Base-by-base conservation (phyloP, 92 coral and sea anemone genomes). In the Galaxea fascicularis region DNA sequence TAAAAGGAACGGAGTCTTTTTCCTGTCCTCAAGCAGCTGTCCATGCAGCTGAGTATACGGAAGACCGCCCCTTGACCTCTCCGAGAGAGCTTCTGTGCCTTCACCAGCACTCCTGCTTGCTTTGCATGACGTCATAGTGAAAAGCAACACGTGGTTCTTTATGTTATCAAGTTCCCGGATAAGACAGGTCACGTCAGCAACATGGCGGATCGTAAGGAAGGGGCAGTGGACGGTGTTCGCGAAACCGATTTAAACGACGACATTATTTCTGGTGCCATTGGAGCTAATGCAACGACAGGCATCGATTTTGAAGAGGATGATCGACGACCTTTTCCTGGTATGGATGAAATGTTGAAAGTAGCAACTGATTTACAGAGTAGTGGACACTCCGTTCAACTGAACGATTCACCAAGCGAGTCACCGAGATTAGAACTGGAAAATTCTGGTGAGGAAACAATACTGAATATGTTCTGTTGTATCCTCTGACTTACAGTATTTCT, bases 221-320 rank as follows among this genome's bases (percentile, higher is more conserved):
- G 25, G 62, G 90, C 76, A 18, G 74, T 65, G 53, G 65, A 47
- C 64, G 92, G 76, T 71, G 56, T 97, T 75, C 84, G 98, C 72
- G 99, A 97, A 90, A 97, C 99, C n/a, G 99, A 93, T 75, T 87
- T 97, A 60, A 97, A 97, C 86, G 99, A 98, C 73, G 99, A 95
- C 82, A 82, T 92, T 79, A 92, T 94, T 66, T 86, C 98, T 84
- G 98, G 94, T 58, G 98, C 95, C 22, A 94, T 94, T 82, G 95
- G 91, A 91, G 85, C 98, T 65, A 93, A 85, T 62, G 93, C 97
- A 78, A 97, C 94, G 63, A 90, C 98, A 30, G 82, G 89, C 77
- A 91, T 97, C 69, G 94, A 91, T 87, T 87, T 91, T 77, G 94
- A 87, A 26, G 98, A 91, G 74, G 95, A 92, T 41, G 90, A 91